phyloP scores from a whole-genome alignment of 2,797 vertebrate species.

The Caiman crocodilus region DNA sequence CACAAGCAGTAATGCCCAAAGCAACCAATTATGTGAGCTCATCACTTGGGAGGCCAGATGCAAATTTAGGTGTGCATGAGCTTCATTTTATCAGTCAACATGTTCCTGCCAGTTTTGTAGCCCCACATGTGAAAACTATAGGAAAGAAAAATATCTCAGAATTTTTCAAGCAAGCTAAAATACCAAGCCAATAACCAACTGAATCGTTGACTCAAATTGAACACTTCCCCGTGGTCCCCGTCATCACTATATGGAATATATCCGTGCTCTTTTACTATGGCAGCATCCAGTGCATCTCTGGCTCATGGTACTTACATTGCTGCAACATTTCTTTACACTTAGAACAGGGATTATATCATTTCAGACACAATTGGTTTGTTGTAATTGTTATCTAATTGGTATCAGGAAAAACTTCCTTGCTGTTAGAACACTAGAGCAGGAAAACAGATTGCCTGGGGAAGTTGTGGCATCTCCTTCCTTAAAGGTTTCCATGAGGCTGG shows the following conservation, averaged over 20 bases:
- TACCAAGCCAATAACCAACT: slow-evolving; percentile 38
- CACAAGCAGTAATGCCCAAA: not conserved
- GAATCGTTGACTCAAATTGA: not conserved
- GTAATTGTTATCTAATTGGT: not conserved
- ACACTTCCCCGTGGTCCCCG: slow-evolving; percentile 22
- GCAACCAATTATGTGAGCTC: accelerated
- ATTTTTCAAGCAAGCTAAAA: not conserved
- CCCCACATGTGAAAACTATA: slow-evolving; percentile 5
- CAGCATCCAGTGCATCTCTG: not conserved
- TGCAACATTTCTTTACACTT: not conserved
- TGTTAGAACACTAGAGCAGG: not conserved
- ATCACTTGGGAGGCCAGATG: accelerated
- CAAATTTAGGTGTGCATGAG: not conserved
- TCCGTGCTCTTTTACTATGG: accelerated
- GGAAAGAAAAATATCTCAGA: not conserved
- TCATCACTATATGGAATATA: not conserved
- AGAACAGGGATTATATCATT: not conserved
- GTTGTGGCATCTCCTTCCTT: not conserved
- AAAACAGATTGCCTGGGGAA: not conserved
- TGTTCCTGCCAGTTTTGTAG: not conserved
- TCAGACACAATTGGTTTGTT: slow-evolving; percentile 1
- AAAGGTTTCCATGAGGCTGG: too few relatives aligned
- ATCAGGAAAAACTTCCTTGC: too few relatives aligned
- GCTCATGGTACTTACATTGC: not conserved
- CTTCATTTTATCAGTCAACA: not conserved